These are phyloP conservation scores for Promerops cafer DNA, from an alignment of 2,113 vertebrate species.

Conservation along the genomic window DNA sequence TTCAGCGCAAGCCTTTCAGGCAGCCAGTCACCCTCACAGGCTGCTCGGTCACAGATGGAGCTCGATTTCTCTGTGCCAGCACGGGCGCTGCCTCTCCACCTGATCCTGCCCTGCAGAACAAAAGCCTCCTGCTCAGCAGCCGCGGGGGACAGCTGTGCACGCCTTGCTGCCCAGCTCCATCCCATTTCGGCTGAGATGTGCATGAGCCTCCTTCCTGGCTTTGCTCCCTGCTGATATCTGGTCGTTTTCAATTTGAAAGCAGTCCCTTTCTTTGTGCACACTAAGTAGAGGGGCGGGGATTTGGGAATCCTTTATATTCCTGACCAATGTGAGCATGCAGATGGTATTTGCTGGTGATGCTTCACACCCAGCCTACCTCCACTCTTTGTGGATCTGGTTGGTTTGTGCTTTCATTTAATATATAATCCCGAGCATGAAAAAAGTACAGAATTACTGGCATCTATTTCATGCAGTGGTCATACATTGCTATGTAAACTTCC, in stretches of 20 bases:
- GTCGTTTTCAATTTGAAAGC: background rate
- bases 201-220: background rate
- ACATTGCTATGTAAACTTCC: background rate
- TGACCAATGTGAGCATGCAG: background rate
- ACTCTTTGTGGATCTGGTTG: background rate
- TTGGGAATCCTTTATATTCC: background rate
- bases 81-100: slow-evolving; percentile 1
- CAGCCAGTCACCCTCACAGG: background rate
- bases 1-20: background rate
- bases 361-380: background rate
- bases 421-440: background rate
- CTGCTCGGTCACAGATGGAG: background rate
- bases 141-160: background rate
- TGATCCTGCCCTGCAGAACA: slow-evolving; percentile 9
- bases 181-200: background rate
- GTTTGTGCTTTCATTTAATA: background rate
- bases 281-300: background rate
- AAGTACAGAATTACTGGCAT: background rate
- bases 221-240: background rate
- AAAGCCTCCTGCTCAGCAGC: slow-evolving; percentile 3
- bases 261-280: background rate
- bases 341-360: background rate
- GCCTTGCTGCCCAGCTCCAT: background rate
- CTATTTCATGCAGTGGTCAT: background rate
- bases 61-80: background rate